Percentiles rank a stretch among this genome's conserved stretches.
These are phyloP conservation scores for Naja naja DNA, from an alignment of 2,113 vertebrate genomes.

Conservation along the genomic window DNA sequence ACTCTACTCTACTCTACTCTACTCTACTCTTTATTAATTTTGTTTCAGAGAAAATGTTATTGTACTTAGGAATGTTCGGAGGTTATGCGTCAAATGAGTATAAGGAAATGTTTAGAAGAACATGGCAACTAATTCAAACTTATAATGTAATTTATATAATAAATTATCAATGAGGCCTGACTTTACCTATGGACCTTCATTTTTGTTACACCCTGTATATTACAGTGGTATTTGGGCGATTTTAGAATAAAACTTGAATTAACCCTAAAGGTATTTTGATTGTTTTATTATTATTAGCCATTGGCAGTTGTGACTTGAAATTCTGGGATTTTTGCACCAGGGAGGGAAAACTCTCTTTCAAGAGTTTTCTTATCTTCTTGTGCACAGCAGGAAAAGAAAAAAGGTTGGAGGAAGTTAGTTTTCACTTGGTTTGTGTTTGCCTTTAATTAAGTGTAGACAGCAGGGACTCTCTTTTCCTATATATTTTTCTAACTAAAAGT, in stretches of 20 bases:
- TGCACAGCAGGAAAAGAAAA: slow-evolving; percentile 68
- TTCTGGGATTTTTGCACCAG: slow-evolving; percentile 28
- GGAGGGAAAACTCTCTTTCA: neutral
- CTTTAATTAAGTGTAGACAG: slow-evolving; percentile 6
- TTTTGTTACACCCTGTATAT: neutral
- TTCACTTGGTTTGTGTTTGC: slow-evolving; percentile 53
- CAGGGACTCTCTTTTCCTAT: slow-evolving; percentile 44
- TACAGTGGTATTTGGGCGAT: neutral
- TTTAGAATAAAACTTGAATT: neutral
- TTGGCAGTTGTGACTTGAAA: neutral
- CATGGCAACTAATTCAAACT: neutral
- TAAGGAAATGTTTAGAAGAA: neutral
- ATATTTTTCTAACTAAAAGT: slow-evolving; percentile 17
- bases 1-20: too few species aligned
- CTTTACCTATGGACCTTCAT: neutral
- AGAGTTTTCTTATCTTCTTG: slow-evolving; percentile 55
- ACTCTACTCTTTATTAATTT: neutral
- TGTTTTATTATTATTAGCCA: neutral
- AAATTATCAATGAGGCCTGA: neutral
- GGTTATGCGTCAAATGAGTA: neutral
- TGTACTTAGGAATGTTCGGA: neutral
- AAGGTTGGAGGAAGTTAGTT: slow-evolving; percentile 62
- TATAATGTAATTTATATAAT: neutral
- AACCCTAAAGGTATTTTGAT: neutral
- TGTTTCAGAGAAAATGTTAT: neutral